Evolutionary conservation across 2,797 vertebrate genomes (phyloP).

Genomic region (Orestias chungarensis): DNA sequence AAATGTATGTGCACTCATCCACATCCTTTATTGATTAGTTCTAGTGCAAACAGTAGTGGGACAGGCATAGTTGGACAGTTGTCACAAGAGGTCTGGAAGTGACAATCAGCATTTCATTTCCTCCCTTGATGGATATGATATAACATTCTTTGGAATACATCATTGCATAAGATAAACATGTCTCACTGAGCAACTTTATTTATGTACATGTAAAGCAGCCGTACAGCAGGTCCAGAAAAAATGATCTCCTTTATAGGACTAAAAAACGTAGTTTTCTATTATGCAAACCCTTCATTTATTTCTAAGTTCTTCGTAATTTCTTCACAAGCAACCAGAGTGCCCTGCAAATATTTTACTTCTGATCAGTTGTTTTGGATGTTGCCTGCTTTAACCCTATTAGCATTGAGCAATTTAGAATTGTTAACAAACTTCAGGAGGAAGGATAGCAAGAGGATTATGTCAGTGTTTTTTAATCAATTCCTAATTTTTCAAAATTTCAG

Average conservation of each 20-base stretch:
- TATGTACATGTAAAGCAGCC: slow-evolving; percentile 27
- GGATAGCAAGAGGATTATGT: no score
- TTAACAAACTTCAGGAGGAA: no score
- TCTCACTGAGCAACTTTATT: slow-evolving; percentile 16
- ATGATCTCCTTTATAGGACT: neutral
- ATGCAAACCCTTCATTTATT: neutral
- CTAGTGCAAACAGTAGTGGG: slow-evolving; percentile 97
- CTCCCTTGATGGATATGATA: slow-evolving; percentile 76
- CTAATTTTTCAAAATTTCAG: no score
- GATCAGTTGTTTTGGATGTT: neutral
- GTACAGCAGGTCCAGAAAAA: slow-evolving; percentile 10
- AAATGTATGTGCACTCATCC: slow-evolving; percentile 98
- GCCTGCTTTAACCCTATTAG: neutral
- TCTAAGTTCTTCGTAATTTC: neutral
- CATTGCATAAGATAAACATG: slow-evolving; percentile 52
- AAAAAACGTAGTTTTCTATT: no score
- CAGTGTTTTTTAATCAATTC: no score
- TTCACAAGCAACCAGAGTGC: no score
- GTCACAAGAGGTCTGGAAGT: slow-evolving; percentile 90
- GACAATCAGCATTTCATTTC: slow-evolving; percentile 87
- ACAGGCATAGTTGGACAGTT: slow-evolving; percentile 99
- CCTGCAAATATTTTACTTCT: neutral
- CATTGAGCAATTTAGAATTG: no score
- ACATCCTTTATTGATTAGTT: slow-evolving; percentile 99
- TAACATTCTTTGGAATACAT: slow-evolving; percentile 89